Conservation (phyloP, 2,113 vertebrate species). For the Callipepla squamata region DNA sequence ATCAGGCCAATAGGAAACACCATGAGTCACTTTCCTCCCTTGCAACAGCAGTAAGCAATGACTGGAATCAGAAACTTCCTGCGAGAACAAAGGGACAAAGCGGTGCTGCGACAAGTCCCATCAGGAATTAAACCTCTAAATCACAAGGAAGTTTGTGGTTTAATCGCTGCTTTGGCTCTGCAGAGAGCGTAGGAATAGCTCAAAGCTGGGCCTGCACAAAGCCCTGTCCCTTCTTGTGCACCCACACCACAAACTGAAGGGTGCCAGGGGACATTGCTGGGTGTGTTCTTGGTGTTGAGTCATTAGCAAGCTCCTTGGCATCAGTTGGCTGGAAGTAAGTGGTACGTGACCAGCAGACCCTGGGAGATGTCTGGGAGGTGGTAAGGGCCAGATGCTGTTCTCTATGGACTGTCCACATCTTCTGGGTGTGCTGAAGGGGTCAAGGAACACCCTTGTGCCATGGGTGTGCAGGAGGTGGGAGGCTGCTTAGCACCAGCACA, state of each 20-base stretch:
- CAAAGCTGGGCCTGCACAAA: neutral
- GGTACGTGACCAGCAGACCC: neutral
- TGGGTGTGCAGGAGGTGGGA: neutral
- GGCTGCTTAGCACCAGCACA: neutral
- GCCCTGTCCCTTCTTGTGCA: neutral
- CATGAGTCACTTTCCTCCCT: slow-evolving; percentile 70
- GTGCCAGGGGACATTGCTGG: fast-evolving
- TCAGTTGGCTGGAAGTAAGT: neutral
- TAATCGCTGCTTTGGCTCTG: neutral
- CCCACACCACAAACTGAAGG: fast-evolving
- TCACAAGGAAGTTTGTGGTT: neutral
- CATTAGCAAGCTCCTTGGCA: neutral
- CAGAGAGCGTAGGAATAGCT: neutral
- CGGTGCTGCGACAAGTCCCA: slow-evolving; percentile 5
- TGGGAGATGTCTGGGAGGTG: neutral
- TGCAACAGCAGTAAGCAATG: neutral
- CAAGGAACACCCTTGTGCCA: neutral
- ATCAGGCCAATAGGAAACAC: slow-evolving; percentile 44
- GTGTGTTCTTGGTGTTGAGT: neutral
- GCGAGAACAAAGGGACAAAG: slow-evolving; percentile 57
- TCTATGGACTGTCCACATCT: neutral
- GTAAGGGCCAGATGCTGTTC: neutral
- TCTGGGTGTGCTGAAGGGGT: neutral
- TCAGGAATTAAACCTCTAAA: neutral
- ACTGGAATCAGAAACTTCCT: slow-evolving; percentile 65